Conservation (phyloP, 2,888 invertebrate genomes). For the Rhopalosiphum nymphaeae region DNA sequence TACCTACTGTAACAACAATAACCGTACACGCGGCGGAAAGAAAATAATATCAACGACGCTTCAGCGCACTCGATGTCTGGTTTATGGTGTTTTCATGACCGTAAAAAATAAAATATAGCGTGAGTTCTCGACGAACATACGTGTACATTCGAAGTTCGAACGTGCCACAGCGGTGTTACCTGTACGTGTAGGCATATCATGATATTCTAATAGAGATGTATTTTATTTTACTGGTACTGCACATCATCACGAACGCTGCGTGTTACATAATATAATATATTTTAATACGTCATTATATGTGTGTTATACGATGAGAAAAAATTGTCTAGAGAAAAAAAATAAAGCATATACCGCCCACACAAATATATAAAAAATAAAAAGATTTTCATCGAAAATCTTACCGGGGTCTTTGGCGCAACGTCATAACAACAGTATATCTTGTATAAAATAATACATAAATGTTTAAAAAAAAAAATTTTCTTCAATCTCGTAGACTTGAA, state of each 20-base stretch:
- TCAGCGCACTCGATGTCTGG: neutral
- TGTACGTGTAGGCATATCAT: neutral
- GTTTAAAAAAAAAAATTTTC: neutral
- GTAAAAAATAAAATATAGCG: constrained; percentile 15
- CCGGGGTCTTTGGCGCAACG: too few relatives aligned
- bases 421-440: too few relatives aligned
- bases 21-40: neutral
- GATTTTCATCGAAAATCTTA: neutral
- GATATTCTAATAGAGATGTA: constrained; percentile 10
- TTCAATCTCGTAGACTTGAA: neutral
- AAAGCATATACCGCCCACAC: neutral
- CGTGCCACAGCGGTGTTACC: neutral
- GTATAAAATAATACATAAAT: neutral
- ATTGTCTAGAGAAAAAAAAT: neutral
- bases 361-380: neutral
- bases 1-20: neutral
- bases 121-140: neutral
- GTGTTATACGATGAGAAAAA: neutral
- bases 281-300: neutral
- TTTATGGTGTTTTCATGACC: constrained; percentile 27
- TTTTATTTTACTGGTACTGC: neutral
- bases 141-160: neutral
- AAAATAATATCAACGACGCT: constrained; percentile 18
- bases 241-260: neutral
- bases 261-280: neutral